These are phyloP conservation scores for Heptranchias perlo DNA, from an alignment of 2,113 vertebrate genomes.

Conservation along the genomic window DNA sequence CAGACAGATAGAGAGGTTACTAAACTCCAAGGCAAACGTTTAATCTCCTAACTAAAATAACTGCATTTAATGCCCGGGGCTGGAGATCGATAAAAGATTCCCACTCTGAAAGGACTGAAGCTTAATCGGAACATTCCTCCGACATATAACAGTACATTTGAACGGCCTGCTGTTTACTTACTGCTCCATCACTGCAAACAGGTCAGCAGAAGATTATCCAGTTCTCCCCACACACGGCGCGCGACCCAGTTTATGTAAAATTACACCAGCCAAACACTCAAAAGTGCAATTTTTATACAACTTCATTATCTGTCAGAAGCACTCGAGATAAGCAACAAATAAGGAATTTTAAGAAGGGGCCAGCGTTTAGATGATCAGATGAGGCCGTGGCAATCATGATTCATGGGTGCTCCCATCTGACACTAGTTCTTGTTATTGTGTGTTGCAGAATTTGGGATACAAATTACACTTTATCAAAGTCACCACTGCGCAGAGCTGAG, in stretches of 20 bases:
- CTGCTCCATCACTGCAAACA: background rate
- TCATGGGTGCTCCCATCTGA: background rate
- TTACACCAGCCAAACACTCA: background rate
- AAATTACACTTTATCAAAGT: conserved; percentile 47
- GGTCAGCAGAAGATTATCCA: background rate
- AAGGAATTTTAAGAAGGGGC: background rate
- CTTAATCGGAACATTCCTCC: background rate
- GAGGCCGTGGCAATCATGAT: background rate
- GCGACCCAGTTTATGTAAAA: background rate
- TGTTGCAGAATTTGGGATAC: conserved; percentile 20
- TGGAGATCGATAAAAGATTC: background rate
- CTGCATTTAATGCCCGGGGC: background rate
- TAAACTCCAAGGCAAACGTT: background rate
- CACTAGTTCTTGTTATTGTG: background rate
- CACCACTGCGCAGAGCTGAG: conserved; percentile 50
- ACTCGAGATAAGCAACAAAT: background rate
- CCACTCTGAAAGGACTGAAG: background rate
- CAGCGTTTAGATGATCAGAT: background rate
- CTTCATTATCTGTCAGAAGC: background rate
- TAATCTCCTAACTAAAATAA: background rate
- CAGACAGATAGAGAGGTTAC: background rate
- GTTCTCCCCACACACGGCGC: background rate
- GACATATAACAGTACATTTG: background rate
- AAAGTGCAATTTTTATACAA: background rate
- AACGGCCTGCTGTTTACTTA: background rate